These are phyloP conservation scores for Drosophila multiciliata DNA, from an alignment of 2,888 invertebrate species.

Conservation along the genomic window DNA sequence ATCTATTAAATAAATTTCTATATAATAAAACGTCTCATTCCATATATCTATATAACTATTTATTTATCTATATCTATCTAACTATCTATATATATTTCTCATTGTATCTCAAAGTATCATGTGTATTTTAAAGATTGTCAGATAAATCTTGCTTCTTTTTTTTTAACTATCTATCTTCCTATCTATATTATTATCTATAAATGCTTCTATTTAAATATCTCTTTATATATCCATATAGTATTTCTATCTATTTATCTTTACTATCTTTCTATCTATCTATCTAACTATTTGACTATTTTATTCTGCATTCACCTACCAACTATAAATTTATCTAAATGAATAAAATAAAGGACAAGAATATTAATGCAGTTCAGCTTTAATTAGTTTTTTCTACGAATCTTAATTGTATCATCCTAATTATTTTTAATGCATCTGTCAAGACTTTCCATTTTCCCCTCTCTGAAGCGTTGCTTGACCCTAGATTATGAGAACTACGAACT, in stretches of 20 bases:
- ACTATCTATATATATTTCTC: no score
- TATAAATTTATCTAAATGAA: no score
- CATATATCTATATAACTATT: not conserved
- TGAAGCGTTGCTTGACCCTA: not conserved
- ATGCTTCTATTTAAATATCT: no score
- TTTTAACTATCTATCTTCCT: not conserved
- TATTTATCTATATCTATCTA: not conserved
- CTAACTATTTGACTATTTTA: not conserved
- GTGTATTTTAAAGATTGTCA: not conserved
- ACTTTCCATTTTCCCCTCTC: not conserved
- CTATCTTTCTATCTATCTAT: not conserved
- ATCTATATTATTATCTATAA: not conserved
- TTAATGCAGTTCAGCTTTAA: not conserved
- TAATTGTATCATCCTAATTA: not conserved
- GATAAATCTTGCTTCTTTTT: not conserved
- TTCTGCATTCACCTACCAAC: not conserved
- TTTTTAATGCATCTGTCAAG: not conserved
- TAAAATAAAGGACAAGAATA: not conserved
- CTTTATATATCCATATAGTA: no score
- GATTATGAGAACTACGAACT: not conserved
- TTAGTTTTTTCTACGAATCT: not conserved
- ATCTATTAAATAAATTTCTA: not conserved
- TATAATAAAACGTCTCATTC: not conserved
- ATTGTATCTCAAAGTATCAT: not conserved
- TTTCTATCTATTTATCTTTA: not conserved